Evolutionary conservation across 23 tunicate genomes (phyloP).

Genomic region (Clavelina lepadiformis): DNA sequence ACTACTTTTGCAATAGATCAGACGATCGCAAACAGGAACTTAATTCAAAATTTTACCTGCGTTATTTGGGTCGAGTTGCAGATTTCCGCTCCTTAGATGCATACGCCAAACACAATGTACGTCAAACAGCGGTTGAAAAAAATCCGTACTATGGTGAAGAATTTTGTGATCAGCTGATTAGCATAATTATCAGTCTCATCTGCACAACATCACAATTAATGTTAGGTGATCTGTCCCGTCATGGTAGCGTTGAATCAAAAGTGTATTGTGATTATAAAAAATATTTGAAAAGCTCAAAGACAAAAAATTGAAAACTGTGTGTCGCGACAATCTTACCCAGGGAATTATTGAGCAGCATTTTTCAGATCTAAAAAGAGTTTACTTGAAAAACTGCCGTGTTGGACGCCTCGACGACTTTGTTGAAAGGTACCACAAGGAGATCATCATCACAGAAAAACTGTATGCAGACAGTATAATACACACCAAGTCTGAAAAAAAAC

Average conservation of each 20-base stretch:
- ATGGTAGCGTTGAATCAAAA: background rate
- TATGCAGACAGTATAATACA: too few relatives aligned
- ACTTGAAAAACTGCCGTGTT: background rate
- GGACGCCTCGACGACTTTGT: background rate
- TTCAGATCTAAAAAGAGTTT: background rate
- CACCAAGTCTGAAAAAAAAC: too few relatives aligned
- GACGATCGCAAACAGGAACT: too few relatives aligned
- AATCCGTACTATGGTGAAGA: background rate
- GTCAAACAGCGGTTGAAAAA: background rate
- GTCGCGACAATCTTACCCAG: constrained; percentile 5
- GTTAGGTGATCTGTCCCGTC: constrained; percentile 34
- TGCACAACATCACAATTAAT: constrained; percentile 14
- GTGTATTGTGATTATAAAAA: background rate
- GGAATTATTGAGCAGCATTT: constrained; percentile 32
- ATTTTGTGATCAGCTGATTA: background rate
- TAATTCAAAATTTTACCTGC: too few relatives aligned
- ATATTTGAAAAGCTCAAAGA: background rate
- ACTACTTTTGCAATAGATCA: constrained; percentile 2
- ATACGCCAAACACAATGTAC: too few relatives aligned
- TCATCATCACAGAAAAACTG: too few relatives aligned
- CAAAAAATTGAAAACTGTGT: background rate
- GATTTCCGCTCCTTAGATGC: too few relatives aligned
- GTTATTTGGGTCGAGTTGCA: too few relatives aligned
- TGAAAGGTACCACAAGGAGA: background rate
- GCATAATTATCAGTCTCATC: constrained; percentile 1